Base-by-base conservation (phyloP, 2,888 invertebrate species). In the Agrochola macilenta region DNA sequence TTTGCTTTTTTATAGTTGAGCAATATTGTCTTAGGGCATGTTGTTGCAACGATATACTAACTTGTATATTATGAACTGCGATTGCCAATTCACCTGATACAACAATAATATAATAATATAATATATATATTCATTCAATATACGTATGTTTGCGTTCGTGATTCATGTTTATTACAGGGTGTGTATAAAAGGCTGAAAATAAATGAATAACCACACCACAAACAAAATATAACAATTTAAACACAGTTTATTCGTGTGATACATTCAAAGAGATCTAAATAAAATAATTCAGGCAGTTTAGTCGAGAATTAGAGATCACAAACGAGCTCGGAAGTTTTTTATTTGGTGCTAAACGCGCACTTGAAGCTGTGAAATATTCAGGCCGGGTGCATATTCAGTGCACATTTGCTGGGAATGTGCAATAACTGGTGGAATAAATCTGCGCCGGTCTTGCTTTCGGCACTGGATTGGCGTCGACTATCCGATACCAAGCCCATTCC, bases 401-500 rank as follows among this genome's bases (percentile, higher is more conserved):
- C 92, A 93, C 92, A 92, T 92, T 93, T 93, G 91, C 89, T 76
- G 88, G 89, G 89, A 93, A 93, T 92, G 92, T 93, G 93, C 93
- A 93, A 93, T 94, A 93, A 92, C 93, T 87, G 88, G 83, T 75
- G 85, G 87, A 87, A 93, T 93, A 93, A 93, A 94, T 93, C 93
- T 92, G 84, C 85, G 60, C 84, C 78, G 88, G 84, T 89, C 90
- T 90, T 91, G 90, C 87, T 91, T 89, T 90, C 85, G 90, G 89
- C 90, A 88, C 85, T 84, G 83, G 89, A 90, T 91, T 90, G 90
- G 90, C 90, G 86, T 88, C 89, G 87, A 88, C 89, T 90, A 90
- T 89, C 80, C 89, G 88, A 90, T 90, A 90, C 87, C 72, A 76
- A 84, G 81, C 76, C 86, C 84, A 84, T 87, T 89, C 81, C 68